These are phyloP conservation scores for Nyctereutes procyonoides DNA, from an alignment of 2,113 vertebrate genomes.

Conservation along the genomic window DNA sequence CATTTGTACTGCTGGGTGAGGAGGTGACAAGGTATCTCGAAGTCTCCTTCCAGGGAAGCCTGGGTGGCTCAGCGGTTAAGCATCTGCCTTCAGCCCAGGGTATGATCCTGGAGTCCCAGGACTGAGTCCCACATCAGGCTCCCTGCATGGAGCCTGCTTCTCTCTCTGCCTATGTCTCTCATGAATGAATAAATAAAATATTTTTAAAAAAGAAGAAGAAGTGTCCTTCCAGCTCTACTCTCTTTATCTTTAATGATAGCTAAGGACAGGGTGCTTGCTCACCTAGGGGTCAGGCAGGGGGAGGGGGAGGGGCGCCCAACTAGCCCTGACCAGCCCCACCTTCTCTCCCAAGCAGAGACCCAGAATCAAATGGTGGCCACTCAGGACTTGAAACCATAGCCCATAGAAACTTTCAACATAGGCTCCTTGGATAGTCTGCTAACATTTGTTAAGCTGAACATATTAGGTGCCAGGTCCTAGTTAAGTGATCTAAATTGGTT, in stretches of 20 bases:
- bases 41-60: background rate
- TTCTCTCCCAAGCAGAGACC: background rate
- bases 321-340: background rate
- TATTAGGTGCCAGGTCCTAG: background rate
- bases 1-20: no score
- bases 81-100: no score
- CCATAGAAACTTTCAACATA: background rate
- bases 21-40: background rate
- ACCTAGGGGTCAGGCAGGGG: background rate
- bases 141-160: no score
- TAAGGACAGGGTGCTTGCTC: background rate
- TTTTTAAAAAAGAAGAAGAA: no score
- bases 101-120: no score
- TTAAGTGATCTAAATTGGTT: background rate
- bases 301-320: background rate
- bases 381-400: background rate
- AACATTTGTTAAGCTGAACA: background rate
- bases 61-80: no score
- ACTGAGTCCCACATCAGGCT: no score
- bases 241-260: background rate
- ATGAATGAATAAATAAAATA: no score
- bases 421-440: background rate
- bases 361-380: background rate
- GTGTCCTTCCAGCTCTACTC: background rate
- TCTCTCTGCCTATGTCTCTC: no score